phyloP scores from a whole-genome alignment of 2,113 vertebrate species.

The Peromyscus polionotus region DNA sequence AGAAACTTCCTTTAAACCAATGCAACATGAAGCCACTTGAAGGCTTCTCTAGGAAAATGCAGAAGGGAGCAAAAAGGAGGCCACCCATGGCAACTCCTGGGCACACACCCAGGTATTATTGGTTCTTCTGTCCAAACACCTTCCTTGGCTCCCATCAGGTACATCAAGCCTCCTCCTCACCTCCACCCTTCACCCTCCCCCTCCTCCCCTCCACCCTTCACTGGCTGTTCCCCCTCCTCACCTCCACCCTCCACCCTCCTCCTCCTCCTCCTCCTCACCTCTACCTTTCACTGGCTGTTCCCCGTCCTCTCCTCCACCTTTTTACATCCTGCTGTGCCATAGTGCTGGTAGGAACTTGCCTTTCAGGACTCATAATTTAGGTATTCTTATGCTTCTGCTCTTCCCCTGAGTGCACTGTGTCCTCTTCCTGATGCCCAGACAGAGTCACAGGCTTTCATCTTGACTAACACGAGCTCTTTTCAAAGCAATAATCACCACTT shows the following conservation, averaged over 20 bases:
- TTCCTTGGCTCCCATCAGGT: neutral
- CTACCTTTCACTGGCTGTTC: neutral
- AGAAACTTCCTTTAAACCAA: neutral
- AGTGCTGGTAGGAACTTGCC: neutral
- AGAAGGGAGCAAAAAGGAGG: slow-evolving; percentile 17
- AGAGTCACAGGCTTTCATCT: neutral
- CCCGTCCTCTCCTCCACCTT: neutral
- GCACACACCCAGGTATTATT: neutral
- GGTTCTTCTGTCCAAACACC: neutral
- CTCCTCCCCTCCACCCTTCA: neutral
- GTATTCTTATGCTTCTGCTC: neutral
- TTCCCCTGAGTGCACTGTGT: neutral
- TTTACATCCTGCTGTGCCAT: neutral
- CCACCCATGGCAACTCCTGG: neutral
- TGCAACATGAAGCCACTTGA: neutral
- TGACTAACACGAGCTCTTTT: slow-evolving; percentile 6
- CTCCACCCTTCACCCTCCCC: neutral
- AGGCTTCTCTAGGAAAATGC: neutral
- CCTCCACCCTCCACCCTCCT: no score
- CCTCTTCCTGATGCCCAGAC: neutral
- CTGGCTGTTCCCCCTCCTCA: neutral
- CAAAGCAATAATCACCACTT: neutral
- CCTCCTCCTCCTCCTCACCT: neutral
- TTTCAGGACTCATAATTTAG: neutral
- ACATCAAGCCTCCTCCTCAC: neutral